Base-by-base conservation (phyloP, 2,797 vertebrate genomes). In the Pipistrellus pygmaeus region DNA sequence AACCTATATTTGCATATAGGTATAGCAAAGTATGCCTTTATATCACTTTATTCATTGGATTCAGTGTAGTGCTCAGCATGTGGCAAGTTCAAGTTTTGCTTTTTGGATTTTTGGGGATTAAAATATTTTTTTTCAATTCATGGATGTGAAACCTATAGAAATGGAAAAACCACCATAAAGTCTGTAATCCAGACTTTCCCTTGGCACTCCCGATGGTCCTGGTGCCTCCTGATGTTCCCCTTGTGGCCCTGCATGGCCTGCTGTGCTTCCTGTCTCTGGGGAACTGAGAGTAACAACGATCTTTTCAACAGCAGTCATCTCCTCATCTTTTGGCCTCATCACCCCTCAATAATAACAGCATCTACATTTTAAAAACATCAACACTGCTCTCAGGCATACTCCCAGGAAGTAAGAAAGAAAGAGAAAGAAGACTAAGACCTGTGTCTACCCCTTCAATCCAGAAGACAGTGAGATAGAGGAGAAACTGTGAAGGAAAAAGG, bases 241-340 rank as follows among this genome's bases (percentile, higher is more conserved):
- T 5, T 1, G 30, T 23, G 51, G 23, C 51, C 38, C 68, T 0
- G 7, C 1, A 0, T 4, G 20, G 80, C 4, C 0, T 13, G 2
- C n/a, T 0, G 0, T 4, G 35, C 55, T 48, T 86, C 81, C 51
- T 41, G 32, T 27, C 53, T 57, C 64, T 27, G 41, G 38, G 76
- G 57, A 66, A 62, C 73, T 8, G 27, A 12, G n/a, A 27, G 25
- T 7, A 12, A 6, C 51, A 30, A n/a, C 18, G 30, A 0, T 60
- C 32, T 83, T 51, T 46, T 68, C 55, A 44, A 1, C 13, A 38
- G 69, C 8, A 9, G 32, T 6, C 11, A 2, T 75, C 64, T 72
- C 69, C 41, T 57, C 10, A 13, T 32, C 55, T 48, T 44, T 53
- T 71, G 80, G 44, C 38, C 32, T 82, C 44, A 14, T 27, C 25